Evolutionary conservation across 2,797 vertebrate genomes (phyloP), one percentile per base, ranked within the genome.

Genomic region (Chelon labrosus): DNA sequence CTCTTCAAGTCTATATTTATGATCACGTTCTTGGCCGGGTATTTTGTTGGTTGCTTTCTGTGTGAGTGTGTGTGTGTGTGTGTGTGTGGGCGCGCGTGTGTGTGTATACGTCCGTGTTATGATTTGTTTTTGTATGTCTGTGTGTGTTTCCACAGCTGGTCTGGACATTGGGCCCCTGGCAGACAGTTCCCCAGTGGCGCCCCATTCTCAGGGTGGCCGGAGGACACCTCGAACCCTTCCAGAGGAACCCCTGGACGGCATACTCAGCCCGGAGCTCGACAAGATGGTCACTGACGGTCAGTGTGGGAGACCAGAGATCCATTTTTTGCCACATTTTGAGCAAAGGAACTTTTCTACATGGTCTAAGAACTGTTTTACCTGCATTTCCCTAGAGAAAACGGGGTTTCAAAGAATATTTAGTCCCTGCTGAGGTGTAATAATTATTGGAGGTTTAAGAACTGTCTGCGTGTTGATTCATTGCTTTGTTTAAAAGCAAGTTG

Each of bases 201-300:
- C 95, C 75, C 96, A 95, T 62, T 91, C 95, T 0, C 96, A 91
- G 54, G 89, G 92, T 65, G 94, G 69, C 73, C 96, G 67, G 37
- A 96, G 95, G 83, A 93, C 91, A 37, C 95, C 96, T 59, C 95
- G 97, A 37, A 92, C 96, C 8, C 77, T 98, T 69, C 94, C 93
- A 60, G 97, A 98, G 53, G 98, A 99, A 82, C 98, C 96, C 20
- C 86, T 99, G 73, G 98, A 99, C 64, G 96, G 96, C 56, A 97
- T 99, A 88, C 97, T 99, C 75, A 99, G 98, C 86, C 98, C 98
- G 64, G 98, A 99, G 73, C 93, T 99, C 17, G 98, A 99, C 95
- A 99, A 96, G 93, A 99, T 99, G 96, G 98, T 99, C 91, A 98
- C 97, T 83, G 98, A 99, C 68, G 98, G 98, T 99, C 94, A 96